phyloP scores from a whole-genome alignment of 2,113 vertebrate genomes.

The Paracanthobrama guichenoti region DNA sequence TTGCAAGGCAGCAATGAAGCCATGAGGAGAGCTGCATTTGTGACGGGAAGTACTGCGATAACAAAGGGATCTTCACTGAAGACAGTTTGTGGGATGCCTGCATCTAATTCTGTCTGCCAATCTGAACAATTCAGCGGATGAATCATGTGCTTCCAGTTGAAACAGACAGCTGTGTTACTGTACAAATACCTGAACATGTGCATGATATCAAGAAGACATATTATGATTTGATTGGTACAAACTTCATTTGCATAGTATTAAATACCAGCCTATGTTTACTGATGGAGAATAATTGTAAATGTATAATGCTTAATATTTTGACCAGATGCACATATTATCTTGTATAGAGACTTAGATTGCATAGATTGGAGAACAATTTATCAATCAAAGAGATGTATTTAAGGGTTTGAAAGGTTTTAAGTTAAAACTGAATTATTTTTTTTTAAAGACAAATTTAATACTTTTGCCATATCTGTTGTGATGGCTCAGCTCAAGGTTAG shows the following conservation, averaged over 20 bases:
- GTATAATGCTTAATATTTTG: slow-evolving; percentile 32
- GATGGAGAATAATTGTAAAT: slow-evolving; percentile 41
- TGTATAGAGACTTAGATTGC: slow-evolving; percentile 6
- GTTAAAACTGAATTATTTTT: not conserved
- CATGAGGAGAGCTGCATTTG: not conserved
- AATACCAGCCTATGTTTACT: slow-evolving; percentile 38
- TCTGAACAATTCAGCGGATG: slow-evolving; percentile 2
- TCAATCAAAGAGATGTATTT: not conserved
- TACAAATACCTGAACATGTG: not conserved
- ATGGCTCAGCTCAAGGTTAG: not conserved
- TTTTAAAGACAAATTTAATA: not conserved
- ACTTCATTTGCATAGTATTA: slow-evolving; percentile 41
- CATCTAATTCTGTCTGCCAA: not conserved
- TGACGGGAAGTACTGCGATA: not conserved
- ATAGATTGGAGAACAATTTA: not conserved
- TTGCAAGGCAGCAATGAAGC: not conserved
- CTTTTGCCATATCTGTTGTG: not conserved
- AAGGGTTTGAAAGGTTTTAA: not conserved
- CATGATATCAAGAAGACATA: slow-evolving; percentile 6
- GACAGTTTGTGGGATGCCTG: not conserved
- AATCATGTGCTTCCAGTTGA: not conserved
- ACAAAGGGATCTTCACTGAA: not conserved
- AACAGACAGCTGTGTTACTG: slow-evolving; percentile 6
- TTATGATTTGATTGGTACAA: slow-evolving; percentile 23
- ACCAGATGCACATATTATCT: slow-evolving; percentile 36